Base-by-base conservation (phyloP, 2,113 vertebrate genomes). In the Stomatorhinus ivindoensis region DNA sequence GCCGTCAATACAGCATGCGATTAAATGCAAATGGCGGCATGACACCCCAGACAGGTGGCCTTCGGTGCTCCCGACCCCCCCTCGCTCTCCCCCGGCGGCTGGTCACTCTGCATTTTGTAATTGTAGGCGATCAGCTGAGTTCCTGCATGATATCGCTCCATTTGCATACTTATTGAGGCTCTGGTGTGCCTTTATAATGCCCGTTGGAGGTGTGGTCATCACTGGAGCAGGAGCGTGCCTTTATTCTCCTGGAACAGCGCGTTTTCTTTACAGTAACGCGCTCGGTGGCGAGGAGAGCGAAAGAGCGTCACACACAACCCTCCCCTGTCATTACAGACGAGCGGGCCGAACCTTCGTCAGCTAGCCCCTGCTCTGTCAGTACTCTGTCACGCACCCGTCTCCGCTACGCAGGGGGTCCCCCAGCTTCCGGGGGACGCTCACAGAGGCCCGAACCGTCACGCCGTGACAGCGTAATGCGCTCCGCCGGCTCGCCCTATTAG, bases 401-500 rank as follows among this genome's bases (percentile, higher is more conserved):
- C 31, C 39, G 6, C 61, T 13, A 27, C 2, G 9, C 9, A 1
- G 9, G 61, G 69, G 35, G 11, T 39, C 73, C 73, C 11, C 35
- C 35, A 13, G 88, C 88, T 92, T 90, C 90, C 31, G 35, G 51
- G n/a, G 61, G 53, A 69, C 86, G 88, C 65, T 89, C 87, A 85
- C 73, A 88, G 73, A 94, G 94, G 94, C 95, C 93, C 92, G 92
- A 92, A 91, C 92, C 93, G 92, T 93, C 93, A 94, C 93, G 92
- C 90, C 91, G 94, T 94, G 94, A 94, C 94, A 95, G 92, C 89
- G 92, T 94, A 94, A 95, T 95, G 94, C 92, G 92, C 94, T 93
- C 93, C 92, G 90, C 94, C 94, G 93, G 93, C 95, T 93, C 93
- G 94, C 93, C 95, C 95, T 96, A 95, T 96, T 96, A 96, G 95